Conservation (phyloP, 1,140 invertebrate genomes). For the Nixonia krombeini region DNA sequence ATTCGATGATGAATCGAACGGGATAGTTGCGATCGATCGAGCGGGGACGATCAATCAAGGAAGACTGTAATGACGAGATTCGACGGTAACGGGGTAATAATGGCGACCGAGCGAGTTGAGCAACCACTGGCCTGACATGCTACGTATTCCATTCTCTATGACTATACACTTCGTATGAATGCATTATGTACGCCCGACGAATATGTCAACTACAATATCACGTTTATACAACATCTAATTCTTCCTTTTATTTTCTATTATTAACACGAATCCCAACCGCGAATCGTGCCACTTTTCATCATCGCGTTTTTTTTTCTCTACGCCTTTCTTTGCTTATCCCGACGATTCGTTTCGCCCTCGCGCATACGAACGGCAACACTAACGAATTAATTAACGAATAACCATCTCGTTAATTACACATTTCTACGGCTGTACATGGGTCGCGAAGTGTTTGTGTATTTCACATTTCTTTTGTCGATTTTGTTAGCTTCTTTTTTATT, state of each 20-base stretch:
- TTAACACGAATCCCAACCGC: too few species aligned
- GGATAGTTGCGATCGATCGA: neutral
- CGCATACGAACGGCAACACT: too few species aligned
- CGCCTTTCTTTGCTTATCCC: neutral
- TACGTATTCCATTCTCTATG: constrained; percentile 57
- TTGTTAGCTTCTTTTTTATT: too few species aligned
- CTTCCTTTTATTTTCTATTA: constrained; percentile 40
- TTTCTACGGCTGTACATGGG: too few species aligned
- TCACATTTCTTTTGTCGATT: too few species aligned
- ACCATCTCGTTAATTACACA: too few species aligned
- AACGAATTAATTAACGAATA: too few species aligned
- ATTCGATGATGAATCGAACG: too few species aligned
- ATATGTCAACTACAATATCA: constrained; percentile 67
- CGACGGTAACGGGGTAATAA: constrained; percentile 28
- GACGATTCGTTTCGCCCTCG: too few species aligned
- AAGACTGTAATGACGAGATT: constrained; percentile 27
- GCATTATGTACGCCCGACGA: constrained; percentile 63
- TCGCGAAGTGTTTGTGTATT: too few species aligned
- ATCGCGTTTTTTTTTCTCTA: neutral
- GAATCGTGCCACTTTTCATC: too few species aligned
- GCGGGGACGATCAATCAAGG: too few species aligned
- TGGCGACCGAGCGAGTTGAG: constrained; percentile 43
- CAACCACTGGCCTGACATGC: constrained; percentile 56
- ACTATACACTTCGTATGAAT: constrained; percentile 60
- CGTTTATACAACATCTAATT: constrained; percentile 54